phyloP scores from a whole-genome alignment of 2,888 invertebrate genomes.

The Lepidocyrtinus sp. region DNA sequence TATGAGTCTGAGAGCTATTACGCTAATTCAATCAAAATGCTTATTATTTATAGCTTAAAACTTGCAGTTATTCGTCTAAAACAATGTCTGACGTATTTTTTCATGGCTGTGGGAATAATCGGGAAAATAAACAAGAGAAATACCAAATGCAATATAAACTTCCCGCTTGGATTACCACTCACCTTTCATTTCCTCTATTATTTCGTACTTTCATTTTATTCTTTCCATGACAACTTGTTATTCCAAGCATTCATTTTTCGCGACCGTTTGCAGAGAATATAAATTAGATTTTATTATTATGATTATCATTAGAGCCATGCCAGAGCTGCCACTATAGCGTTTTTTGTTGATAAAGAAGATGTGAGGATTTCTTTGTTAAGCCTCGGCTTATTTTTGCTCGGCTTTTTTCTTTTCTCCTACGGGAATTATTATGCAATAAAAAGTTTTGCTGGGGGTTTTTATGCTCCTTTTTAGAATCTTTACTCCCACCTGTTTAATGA shows the following conservation, averaged over 20 bases:
- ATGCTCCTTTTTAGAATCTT: neutral
- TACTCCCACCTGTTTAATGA: slow-evolving; percentile 15
- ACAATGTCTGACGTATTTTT: neutral
- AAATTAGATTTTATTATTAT: slow-evolving; percentile 10
- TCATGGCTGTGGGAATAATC: too few relatives aligned
- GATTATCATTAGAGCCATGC: neutral
- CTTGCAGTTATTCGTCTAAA: neutral
- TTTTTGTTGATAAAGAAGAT: neutral
- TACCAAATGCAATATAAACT: too few relatives aligned
- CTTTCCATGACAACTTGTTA: neutral
- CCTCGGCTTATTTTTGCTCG: neutral
- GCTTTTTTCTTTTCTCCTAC: neutral
- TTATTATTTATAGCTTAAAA: neutral
- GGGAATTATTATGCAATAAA: slow-evolving; percentile 17
- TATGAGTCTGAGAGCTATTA: neutral
- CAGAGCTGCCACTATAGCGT: neutral
- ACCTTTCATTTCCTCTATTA: neutral
- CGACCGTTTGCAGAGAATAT: neutral
- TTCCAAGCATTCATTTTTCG: neutral
- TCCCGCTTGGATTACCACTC: too few relatives aligned
- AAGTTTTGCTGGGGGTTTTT: slow-evolving; percentile 7
- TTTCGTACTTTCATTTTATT: neutral
- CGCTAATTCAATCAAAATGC: neutral
- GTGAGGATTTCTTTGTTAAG: neutral
- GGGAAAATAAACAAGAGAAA: too few relatives aligned